phyloP scores from a whole-genome alignment of 2,888 invertebrate genomes.

The Osmoderma eremita region DNA sequence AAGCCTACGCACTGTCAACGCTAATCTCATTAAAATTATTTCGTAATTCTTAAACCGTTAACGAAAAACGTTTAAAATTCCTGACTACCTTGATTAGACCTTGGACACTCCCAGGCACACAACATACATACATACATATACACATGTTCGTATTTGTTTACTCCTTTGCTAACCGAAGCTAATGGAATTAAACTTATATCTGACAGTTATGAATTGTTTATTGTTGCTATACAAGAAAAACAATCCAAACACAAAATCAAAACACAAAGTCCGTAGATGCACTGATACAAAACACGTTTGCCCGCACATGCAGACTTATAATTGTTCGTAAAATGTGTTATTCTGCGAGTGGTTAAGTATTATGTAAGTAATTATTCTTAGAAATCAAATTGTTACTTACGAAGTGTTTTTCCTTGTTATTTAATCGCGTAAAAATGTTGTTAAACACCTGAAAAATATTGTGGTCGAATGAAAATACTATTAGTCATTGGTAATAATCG shows the following conservation, averaged over 20 bases:
- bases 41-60: conserved; percentile 58
- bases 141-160: conserved; percentile 57
- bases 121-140: conserved; percentile 47
- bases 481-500: conserved; percentile 2
- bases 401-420: conserved; percentile 18
- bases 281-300: conserved; percentile 1
- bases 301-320: conserved; percentile 3
- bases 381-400: conserved; percentile 15
- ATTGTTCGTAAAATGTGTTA: conserved; percentile 18
- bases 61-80: conserved; percentile 59
- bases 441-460: conserved; percentile 18
- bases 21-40: conserved; percentile 57
- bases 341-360: conserved; percentile 13
- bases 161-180: conserved; percentile 46
- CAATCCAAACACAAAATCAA: conserved; percentile 21
- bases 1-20: conserved; percentile 56
- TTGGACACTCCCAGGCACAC: conserved; percentile 56
- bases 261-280: conserved; percentile 13
- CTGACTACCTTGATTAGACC: conserved; percentile 59
- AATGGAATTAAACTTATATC: conserved; percentile 44
- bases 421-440: conserved; percentile 16
- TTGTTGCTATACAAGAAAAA: conserved; percentile 41
- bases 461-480: conserved; percentile 24
- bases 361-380: conserved; percentile 32
- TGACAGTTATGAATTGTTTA: conserved; percentile 45